These are phyloP conservation scores for Sphaerophoria rueppellii DNA, from an alignment of 2,888 invertebrate species.

Conservation along the genomic window DNA sequence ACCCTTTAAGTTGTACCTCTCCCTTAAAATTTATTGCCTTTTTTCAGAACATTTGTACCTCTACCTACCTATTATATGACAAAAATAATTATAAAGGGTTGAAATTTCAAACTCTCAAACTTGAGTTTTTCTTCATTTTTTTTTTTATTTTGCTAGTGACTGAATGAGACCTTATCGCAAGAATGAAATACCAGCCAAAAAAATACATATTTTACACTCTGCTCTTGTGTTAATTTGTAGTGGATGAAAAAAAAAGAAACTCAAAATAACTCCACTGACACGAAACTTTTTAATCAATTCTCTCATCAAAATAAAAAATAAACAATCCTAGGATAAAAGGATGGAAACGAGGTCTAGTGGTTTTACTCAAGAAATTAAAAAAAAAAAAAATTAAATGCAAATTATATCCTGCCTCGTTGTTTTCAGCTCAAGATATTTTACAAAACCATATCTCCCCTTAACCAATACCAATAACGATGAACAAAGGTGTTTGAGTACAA, in stretches of 20 bases:
- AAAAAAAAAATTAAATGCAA: neutral
- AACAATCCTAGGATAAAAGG: neutral
- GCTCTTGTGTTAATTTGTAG: neutral
- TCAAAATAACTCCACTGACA: slow-evolving; percentile 52
- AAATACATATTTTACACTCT: neutral
- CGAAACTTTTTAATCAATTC: slow-evolving; percentile 64
- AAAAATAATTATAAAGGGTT: neutral
- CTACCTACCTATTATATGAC: neutral
- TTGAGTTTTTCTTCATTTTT: neutral
- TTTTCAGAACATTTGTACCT: neutral
- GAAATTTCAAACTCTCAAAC: neutral
- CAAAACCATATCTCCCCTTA: neutral
- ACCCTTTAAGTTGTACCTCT: neutral
- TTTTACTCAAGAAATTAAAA: neutral
- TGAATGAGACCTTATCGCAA: neutral
- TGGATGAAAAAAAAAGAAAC: neutral
- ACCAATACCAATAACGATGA: neutral
- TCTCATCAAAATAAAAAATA: slow-evolving; percentile 11
- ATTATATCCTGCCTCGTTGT: neutral
- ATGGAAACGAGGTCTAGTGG: too few species aligned
- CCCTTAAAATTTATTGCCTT: neutral
- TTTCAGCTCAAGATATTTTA: neutral
- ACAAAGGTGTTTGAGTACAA: slow-evolving; percentile 4
- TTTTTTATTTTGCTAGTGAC: neutral
- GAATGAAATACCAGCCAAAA: neutral